These are phyloP conservation scores for Pachycephala philippinensis DNA, from an alignment of 2,113 vertebrate genomes.

Conservation along the genomic window DNA sequence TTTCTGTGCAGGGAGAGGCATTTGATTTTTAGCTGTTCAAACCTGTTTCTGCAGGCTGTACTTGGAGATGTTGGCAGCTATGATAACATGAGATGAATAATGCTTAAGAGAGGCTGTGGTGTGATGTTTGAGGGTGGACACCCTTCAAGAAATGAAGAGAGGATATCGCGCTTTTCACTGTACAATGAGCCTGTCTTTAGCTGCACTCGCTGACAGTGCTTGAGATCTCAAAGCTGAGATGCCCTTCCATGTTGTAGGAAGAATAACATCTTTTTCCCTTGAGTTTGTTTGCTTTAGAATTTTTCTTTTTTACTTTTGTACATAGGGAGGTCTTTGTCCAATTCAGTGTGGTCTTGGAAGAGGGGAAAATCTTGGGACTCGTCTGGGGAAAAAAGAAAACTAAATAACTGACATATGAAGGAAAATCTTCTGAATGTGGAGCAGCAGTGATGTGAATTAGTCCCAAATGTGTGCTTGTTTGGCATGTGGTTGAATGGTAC, in stretches of 20 bases:
- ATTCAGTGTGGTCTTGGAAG: neutral
- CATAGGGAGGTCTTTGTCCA: neutral
- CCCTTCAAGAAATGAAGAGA: neutral
- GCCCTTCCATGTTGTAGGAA: neutral
- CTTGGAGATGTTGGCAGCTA: conserved; percentile 46
- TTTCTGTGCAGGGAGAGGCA: neutral
- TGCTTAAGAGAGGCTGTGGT: conserved; percentile 17
- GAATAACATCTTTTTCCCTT: neutral
- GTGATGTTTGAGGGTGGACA: conserved; percentile 60
- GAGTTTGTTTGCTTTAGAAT: neutral
- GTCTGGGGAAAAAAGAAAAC: neutral
- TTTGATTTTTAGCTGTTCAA: conserved; percentile 16
- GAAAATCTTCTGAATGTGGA: neutral
- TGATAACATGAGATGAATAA: conserved; percentile 38
- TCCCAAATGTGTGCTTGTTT: neutral
- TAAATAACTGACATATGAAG: neutral
- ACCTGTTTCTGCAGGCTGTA: neutral
- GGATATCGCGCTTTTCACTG: neutral
- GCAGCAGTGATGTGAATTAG: neutral
- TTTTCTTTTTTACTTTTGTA: neutral
- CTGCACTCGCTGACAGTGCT: neutral
- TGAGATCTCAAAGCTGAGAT: neutral
- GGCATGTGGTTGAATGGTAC: neutral
- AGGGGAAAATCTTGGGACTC: neutral
- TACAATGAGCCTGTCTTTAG: conserved; percentile 23